Base-by-base conservation (phyloP, 2,797 vertebrate species). In the Schizopygopsis malacanthus region DNA sequence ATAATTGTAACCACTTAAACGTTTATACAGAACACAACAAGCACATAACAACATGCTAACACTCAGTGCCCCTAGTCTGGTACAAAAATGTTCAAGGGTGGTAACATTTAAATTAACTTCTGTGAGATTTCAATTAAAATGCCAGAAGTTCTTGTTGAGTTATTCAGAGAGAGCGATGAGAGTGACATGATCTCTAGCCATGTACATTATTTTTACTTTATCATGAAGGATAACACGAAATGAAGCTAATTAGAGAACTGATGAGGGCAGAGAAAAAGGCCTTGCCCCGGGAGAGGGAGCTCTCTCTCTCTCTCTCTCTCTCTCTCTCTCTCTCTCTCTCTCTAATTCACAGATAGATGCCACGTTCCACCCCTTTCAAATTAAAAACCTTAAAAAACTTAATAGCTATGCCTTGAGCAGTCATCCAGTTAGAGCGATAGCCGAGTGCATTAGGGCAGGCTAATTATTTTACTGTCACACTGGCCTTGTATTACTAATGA, bases 401-500 rank as follows among this genome's bases (percentile, higher is more conserved):
- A 95, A 95, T 94, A 92, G 93, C 91, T 94, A 95, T 71, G 87
- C 92, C 91, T 87, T 91, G 56, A 94, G 92, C 93, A 93, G 92
- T 94, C 93, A 94, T 92, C 93, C 93, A 93, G 92, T 93, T 91
- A 91, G 86, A 89, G 89, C 93, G 93, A 95, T 94, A 94, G 93
- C 78, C 83, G 88, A 91, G 89, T 90, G 90, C 92, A 92, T 90
- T 94, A 93, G 93, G 92, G 93, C 79, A 91, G 86, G 90, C 91
- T 94, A 94, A 95, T 95, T 94, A 95, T 94, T 95, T 94, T 91
- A 87, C 90, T 93, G 90, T 94, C 93, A 91, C 92, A 93, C 93
- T 93, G 85, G 86, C 84, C 88, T 88, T 88, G 91, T 84, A 65
- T 71, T 69, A 82, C 75, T 77, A 83, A 83, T 63, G 82, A 79